A percentile compares a stretch with the other conserved stretches of the same genome.
Conservation (phyloP, 2,888 invertebrate genomes). For the Stenchaetothrips biformis region DNA sequence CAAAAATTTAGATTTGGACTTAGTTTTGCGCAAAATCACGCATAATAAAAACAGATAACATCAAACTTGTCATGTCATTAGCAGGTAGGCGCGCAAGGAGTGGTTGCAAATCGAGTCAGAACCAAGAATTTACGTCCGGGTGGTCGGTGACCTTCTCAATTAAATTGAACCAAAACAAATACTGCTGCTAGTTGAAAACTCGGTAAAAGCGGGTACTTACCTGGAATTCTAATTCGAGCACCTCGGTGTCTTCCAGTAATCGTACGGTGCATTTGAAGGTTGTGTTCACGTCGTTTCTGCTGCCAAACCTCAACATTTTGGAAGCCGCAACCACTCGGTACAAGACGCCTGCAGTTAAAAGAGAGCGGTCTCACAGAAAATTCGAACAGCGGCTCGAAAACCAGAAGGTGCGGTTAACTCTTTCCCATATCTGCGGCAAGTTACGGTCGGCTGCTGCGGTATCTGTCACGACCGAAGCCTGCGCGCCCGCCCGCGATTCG, state of each 20-base stretch:
- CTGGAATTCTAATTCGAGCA: slow-evolving; percentile 90
- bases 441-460: too few relatives aligned
- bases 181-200: not conserved
- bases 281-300: slow-evolving; percentile 68
- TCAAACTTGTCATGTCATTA: not conserved
- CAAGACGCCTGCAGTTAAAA: too few relatives aligned
- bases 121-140: not conserved
- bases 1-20: not conserved
- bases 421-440: too few relatives aligned
- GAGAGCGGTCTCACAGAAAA: too few relatives aligned
- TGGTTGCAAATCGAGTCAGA: not conserved
- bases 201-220: slow-evolving; percentile 47
- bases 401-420: too few relatives aligned
- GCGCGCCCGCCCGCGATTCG: too few relatives aligned
- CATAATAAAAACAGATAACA: not conserved
- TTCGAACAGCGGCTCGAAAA: too few relatives aligned
- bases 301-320: slow-evolving; percentile 51
- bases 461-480: too few relatives aligned
- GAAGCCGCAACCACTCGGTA: too few relatives aligned
- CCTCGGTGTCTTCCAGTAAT: slow-evolving; percentile 83
- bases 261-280: slow-evolving; percentile 84
- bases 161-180: not conserved
- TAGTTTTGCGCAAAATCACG: not conserved
- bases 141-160: not conserved
- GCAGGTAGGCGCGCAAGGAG: too few relatives aligned